These are phyloP conservation scores for Chrysaora quinquecirrha DNA, from an alignment of 30 jellyfish, hydroid and myxozoan species.

Conservation along the genomic window DNA sequence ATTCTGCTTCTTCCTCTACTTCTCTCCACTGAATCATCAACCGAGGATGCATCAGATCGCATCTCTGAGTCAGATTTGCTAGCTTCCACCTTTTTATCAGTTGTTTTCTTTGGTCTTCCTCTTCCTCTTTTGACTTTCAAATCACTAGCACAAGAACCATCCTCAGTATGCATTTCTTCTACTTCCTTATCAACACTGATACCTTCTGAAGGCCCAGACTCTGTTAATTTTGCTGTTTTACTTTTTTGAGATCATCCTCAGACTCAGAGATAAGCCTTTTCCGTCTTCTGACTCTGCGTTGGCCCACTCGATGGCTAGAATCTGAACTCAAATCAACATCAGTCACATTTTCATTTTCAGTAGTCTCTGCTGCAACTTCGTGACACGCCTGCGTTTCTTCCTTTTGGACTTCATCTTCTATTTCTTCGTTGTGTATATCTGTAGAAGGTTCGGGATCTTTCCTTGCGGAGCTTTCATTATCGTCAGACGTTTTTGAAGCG, in stretches of 20 bases:
- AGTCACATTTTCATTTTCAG: background rate
- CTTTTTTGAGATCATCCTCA: conserved; percentile 2
- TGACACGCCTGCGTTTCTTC: no score
- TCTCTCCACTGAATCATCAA: conserved; percentile 1
- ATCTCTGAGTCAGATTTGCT: background rate
- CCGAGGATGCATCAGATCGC: background rate
- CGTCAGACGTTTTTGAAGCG: no score
- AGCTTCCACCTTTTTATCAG: no score
- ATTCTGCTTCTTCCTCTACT: background rate
- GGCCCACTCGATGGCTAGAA: conserved; percentile 37
- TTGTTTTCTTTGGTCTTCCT: conserved; percentile 57
- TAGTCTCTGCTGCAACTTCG: no score
- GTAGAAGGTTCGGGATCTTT: no score
- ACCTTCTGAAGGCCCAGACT: background rate
- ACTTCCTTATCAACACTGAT: no score
- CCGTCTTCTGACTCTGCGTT: conserved; percentile 36
- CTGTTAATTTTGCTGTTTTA: conserved; percentile 16
- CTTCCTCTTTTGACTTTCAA: conserved; percentile 45
- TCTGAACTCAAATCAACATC: background rate
- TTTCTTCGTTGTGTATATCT: no score
- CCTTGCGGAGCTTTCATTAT: no score
- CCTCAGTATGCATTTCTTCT: background rate
- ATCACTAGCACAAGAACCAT: background rate
- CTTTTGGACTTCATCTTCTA: no score
- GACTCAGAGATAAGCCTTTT: conserved; percentile 46